Evolutionary conservation across 2,888 invertebrate genomes (phyloP), one percentile per base, ranked within the genome.

Genomic region (Pandemis corylana): DNA sequence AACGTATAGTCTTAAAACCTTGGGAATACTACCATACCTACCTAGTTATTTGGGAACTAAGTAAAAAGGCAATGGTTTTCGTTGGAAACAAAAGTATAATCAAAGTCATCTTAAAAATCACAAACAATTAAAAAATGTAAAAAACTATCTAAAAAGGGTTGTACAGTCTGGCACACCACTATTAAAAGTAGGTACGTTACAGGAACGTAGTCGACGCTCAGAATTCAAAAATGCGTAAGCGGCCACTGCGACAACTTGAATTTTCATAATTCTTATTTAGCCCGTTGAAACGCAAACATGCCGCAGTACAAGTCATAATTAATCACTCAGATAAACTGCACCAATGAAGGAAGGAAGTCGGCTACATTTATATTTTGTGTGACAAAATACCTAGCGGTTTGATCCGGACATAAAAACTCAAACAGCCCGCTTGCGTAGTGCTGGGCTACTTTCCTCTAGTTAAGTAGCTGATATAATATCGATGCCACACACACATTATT

Each of bases 361-460:
- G 90, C 90, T 86, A 92, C 92, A 89, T 94, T 94, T 94, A 94
- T 94, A 93, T 94, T 93, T 93, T 93, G 93, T 94, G 90, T 93
- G 94, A 94, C 94, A 94, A 94, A 94, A 94, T 93, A 91, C 92
- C 91, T 90, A 88, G 89, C 91, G 87, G 92, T 93, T 94, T 94
- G 93, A 94, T 93, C 92, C 92, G 91, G 90, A 91, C 91, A 89
- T 91, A 94, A 94, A 94, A 94, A 94, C 90, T 93, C 91, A 88
- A 90, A 90, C 93, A 85, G 85, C 84, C 85, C 85, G 81, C 82
- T 80, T 65, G 76, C 28, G 66, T 89, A 90, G 92, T 76, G 87
- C 64, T 78, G 90, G 46, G 65, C 41, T 36, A 6, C 41, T 20
- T 65, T 59, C 41, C 41, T 44, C 7, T 28, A 28, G 77, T 77